Conservation (phyloP, 1,140 invertebrate genomes). For the Drosophila lini region DNA sequence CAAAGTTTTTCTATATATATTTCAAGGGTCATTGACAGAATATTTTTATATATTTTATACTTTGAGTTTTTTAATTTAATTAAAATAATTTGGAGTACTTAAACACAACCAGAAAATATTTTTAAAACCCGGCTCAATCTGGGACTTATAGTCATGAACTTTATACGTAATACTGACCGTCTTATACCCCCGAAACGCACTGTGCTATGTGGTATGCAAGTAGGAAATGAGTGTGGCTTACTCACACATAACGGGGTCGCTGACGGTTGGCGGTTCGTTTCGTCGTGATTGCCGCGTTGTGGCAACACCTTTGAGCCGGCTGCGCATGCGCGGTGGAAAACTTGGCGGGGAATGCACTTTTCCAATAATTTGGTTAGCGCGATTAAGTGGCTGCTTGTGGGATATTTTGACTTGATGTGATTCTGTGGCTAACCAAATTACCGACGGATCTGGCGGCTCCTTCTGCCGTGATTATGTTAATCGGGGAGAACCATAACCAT, state of each 20-base stretch:
- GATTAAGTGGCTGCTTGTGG: conserved; percentile 16
- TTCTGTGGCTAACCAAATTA: conserved; percentile 58
- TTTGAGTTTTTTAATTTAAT: too few species aligned
- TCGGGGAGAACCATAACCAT: conserved; percentile 26
- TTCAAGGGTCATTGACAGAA: neutral
- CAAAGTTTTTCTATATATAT: neutral
- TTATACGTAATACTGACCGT: too few species aligned
- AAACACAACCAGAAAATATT: too few species aligned
- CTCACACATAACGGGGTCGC: conserved; percentile 51
- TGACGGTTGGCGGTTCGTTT: conserved; percentile 1
- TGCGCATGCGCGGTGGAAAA: conserved; percentile 40
- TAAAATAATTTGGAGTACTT: neutral
- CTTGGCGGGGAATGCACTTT: conserved; percentile 44
- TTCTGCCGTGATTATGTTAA: conserved; percentile 69
- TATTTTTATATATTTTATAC: too few species aligned
- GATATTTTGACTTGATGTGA: conserved; percentile 27
- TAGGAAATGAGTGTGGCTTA: conserved; percentile 56
- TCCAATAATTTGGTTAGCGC: conserved; percentile 66
- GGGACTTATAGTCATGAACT: neutral
- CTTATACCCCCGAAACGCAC: conserved; percentile 5
- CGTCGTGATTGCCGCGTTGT: conserved; percentile 34
- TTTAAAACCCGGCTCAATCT: too few species aligned
- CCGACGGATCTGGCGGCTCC: conserved; percentile 35
- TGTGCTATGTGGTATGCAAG: conserved; percentile 15
- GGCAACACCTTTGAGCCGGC: conserved; percentile 55